A percentile compares a stretch with the other conserved stretches of the same genome.
Evolutionary conservation across 2,888 invertebrate genomes (phyloP).

Genomic region (Oscheius onirici): DNA sequence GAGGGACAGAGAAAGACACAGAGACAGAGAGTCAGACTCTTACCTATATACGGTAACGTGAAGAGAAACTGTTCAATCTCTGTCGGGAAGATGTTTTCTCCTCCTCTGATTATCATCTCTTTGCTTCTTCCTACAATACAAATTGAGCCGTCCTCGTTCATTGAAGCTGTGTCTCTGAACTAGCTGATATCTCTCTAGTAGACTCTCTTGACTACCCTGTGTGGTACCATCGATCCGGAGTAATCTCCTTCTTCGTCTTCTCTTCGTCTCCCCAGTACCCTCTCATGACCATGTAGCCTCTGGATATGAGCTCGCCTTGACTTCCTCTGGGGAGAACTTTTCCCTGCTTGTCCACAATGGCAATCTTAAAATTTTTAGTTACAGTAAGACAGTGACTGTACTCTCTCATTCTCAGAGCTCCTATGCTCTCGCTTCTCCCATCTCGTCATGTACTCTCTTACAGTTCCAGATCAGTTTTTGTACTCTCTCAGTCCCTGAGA

Average conservation of each 20-base stretch:
- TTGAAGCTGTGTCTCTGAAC: conserved; percentile 71
- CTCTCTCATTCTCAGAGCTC: too few species aligned
- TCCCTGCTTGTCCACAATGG: conserved; percentile 77
- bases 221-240: conserved; percentile 81
- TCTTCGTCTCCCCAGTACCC: conserved; percentile 84
- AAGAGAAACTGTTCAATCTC: conserved; percentile 75
- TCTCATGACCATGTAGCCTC: conserved; percentile 81
- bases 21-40: too few species aligned
- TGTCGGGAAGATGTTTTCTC: conserved; percentile 75
- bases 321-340: conserved; percentile 79
- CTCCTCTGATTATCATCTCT: conserved; percentile 75
- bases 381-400: too few species aligned
- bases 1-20: too few species aligned
- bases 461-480: too few species aligned
- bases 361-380: conserved; percentile 28
- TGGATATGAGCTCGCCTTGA: conserved; percentile 81
- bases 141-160: conserved; percentile 74
- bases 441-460: too few species aligned
- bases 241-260: conserved; percentile 80
- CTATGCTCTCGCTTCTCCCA: too few species aligned
- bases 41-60: conserved; percentile 73
- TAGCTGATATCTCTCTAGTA: conserved; percentile 39
- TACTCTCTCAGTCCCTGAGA: too few species aligned
- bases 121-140: conserved; percentile 74
- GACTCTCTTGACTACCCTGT: conserved; percentile 78